A percentile compares a stretch with the other conserved stretches of the same genome.
Conservation (phyloP, 2,797 vertebrate species). For the Cuniculus paca region DNA sequence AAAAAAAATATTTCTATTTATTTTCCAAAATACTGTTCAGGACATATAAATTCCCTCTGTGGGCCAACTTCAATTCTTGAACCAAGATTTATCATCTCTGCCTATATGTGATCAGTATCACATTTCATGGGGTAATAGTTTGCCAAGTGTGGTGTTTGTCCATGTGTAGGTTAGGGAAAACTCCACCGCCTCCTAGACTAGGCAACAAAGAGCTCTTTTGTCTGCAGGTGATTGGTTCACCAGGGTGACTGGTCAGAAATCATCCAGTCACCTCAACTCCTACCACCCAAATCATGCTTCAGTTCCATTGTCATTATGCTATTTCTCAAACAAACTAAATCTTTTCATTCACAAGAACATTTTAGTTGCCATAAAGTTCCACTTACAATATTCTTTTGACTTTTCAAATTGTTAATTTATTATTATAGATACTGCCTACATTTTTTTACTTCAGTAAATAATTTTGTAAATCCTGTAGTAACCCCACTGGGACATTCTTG, state of each 20-base stretch:
- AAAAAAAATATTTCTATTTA: background rate
- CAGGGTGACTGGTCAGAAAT: background rate
- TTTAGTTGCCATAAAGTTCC: background rate
- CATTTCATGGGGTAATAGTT: background rate
- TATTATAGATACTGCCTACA: background rate
- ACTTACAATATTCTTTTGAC: background rate
- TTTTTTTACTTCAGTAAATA: background rate
- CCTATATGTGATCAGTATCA: background rate
- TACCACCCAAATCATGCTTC: rapidly evolving
- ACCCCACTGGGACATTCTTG: background rate
- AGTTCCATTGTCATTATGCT: background rate
- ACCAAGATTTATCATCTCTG: background rate
- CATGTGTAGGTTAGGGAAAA: no score
- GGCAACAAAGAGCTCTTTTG: background rate
- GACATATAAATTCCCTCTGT: background rate
- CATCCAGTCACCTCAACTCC: no score
- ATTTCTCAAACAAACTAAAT: background rate
- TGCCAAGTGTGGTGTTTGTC: background rate
- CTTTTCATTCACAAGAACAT: background rate
- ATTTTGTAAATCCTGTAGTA: background rate
- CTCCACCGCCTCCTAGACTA: background rate
- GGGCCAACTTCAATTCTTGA: background rate
- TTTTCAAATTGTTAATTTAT: background rate
- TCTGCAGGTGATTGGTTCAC: no score
- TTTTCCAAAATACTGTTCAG: background rate